Evolutionary conservation across 2,113 vertebrate genomes (phyloP).

Genomic region (Calypte anna): DNA sequence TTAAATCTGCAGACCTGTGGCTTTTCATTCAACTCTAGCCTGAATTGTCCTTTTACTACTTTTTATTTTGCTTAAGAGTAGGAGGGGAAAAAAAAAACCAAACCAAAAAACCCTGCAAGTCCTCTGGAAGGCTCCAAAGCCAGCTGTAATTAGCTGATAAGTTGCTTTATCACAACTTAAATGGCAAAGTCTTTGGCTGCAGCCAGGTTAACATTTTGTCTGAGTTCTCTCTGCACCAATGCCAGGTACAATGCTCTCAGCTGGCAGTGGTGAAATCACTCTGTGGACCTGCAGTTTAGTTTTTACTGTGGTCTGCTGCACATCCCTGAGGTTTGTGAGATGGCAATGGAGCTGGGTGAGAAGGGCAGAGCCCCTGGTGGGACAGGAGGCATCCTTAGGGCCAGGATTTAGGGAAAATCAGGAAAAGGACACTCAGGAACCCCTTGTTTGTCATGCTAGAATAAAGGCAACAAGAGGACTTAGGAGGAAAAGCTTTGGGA

Average conservation of each 20-base stretch:
- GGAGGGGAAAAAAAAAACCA: accelerated
- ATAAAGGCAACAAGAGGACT: background rate
- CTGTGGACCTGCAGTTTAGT: background rate
- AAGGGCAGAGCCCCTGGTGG: accelerated
- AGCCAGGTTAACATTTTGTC: background rate
- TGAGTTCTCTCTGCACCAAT: background rate
- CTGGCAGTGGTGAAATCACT: background rate
- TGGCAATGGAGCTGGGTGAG: background rate
- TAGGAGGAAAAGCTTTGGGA: background rate
- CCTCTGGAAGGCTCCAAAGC: background rate
- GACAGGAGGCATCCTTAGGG: background rate
- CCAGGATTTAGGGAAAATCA: background rate
- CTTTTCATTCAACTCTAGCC: slow-evolving; percentile 1
- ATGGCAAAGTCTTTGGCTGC: background rate
- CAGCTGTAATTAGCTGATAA: background rate
- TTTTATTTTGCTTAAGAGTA: background rate
- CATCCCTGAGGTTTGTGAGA: background rate
- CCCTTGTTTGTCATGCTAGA: background rate
- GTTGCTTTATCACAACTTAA: background rate
- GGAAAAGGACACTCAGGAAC: background rate
- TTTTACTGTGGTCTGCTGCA: background rate
- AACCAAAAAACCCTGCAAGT: background rate
- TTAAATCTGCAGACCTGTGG: slow-evolving; percentile 12
- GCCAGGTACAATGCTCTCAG: background rate
- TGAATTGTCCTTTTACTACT: background rate